Evolutionary conservation across 1,140 invertebrate species (phyloP).

Genomic region (Solen grandis): DNA sequence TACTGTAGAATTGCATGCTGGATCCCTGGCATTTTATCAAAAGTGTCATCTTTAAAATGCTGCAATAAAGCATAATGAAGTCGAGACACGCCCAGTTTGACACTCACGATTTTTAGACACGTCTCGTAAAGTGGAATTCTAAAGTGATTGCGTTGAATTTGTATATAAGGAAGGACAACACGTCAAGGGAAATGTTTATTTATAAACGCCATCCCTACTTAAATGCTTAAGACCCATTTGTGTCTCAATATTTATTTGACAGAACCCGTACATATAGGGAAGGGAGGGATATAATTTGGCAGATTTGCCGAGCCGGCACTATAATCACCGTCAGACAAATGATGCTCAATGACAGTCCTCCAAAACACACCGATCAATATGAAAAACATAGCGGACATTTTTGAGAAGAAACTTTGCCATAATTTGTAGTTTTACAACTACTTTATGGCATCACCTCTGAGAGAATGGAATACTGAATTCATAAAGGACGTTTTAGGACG

Average conservation of each 20-base stretch:
- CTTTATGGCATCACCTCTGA: slow-evolving; percentile 54
- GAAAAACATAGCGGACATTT: slow-evolving; percentile 57
- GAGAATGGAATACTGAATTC: slow-evolving; percentile 52
- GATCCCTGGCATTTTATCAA: not conserved
- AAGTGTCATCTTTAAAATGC: not conserved
- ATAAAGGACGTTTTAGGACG: slow-evolving; percentile 54
- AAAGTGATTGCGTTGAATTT: not conserved
- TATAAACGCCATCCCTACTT: slow-evolving; percentile 55
- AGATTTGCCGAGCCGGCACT: slow-evolving; percentile 48
- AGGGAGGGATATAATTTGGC: slow-evolving; percentile 53
- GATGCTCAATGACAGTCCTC: slow-evolving; percentile 54
- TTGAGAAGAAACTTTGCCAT: slow-evolving; percentile 49
- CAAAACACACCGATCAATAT: slow-evolving; percentile 54
- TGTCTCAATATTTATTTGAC: slow-evolving; percentile 58
- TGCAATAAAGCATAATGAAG: not conserved
- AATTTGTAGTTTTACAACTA: slow-evolving; percentile 55
- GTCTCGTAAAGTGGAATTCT: not conserved
- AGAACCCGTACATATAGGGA: slow-evolving; percentile 55
- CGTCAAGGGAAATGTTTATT: slow-evolving; percentile 54
- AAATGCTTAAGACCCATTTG: slow-evolving; percentile 59
- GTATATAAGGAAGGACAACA: slow-evolving; percentile 32
- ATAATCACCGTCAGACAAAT: slow-evolving; percentile 56
- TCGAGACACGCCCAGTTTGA: not conserved
- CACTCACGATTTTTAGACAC: not conserved
- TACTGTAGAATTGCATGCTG: not conserved